A percentile compares a stretch with the other conserved stretches of the same genome.
phyloP scores from a whole-genome alignment of 2,888 invertebrate species.

The Sclerodermus sp. region DNA sequence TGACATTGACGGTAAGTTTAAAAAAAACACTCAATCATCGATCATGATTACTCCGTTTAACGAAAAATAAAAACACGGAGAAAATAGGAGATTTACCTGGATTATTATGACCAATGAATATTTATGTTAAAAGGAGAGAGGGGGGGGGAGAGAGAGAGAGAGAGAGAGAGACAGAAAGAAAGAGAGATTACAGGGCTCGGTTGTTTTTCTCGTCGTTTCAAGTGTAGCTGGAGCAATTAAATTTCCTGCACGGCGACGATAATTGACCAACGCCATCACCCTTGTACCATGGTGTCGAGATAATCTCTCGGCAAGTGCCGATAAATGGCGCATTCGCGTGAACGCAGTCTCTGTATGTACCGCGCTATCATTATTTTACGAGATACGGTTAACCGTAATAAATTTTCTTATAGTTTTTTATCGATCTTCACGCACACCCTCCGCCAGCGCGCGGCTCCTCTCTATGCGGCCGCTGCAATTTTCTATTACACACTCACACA shows the following conservation, averaged over 20 bases:
- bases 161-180: background rate
- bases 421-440: background rate
- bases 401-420: constrained; percentile 27
- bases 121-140: background rate
- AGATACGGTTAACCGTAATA: constrained; percentile 34
- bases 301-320: constrained; percentile 37
- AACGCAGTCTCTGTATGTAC: constrained; percentile 24
- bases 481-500: too few relatives aligned
- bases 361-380: constrained; percentile 37
- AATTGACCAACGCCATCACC: constrained; percentile 39
- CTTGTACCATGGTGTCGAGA: constrained; percentile 30
- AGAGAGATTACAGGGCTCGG: background rate
- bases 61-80: too few relatives aligned
- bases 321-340: constrained; percentile 39
- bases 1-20: too few relatives aligned
- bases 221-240: constrained; percentile 35
- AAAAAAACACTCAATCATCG: too few relatives aligned
- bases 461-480: too few relatives aligned
- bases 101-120: too few relatives aligned
- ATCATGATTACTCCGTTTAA: too few relatives aligned
- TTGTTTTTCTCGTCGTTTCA: too few relatives aligned
- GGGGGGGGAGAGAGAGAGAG: background rate
- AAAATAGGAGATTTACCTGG: too few relatives aligned
- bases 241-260: constrained; percentile 35
- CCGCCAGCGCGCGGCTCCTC: background rate